Base-by-base conservation (phyloP, 2,888 invertebrate species). In the Blastobasis adustella region DNA sequence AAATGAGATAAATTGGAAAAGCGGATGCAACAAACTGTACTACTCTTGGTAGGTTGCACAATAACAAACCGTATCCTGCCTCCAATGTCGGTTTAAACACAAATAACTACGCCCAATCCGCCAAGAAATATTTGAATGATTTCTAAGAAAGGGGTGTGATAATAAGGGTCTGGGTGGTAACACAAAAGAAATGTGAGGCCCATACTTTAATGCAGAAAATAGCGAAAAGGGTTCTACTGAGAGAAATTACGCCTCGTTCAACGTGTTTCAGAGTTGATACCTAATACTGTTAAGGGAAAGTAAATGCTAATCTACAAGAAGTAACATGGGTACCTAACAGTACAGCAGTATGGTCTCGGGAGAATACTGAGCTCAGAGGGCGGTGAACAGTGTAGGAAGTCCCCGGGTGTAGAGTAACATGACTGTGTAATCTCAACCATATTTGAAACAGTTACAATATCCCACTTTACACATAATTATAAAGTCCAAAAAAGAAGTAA, bases 181-280 rank as follows among this genome's bases (percentile, higher is more conserved):
- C 49, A 51, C 49, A 51, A 51, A 51, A 49, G 47, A 47, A 47
- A 49, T 9, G 42, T 45, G n/a, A 53, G 8, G 44, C 51, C 54
- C 51, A 8, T 49, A 10, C 39, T 37, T 37, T 46, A 49, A 44
- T 10, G 38, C 40, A 50, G 46, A 37, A 49, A 10, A 46, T 51
- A 49, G 54, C 54, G 36, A 47, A 41, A 49, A 36, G 37, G 10
- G 10, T 45, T 9, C 40, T 23, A 9, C 5, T 36, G 5, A 3
- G 6, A 42, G 6, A 39, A 41, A 50, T 41, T 37, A 8, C 7
- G 10, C 10, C 23, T 40, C 36, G 40, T 45, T 40, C 39, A 40
- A 38, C 46, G 41, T 39, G 23, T 23, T 23, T 23, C 23, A 23
- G 23, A 23, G 23, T 23, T 23, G 23, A 23, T 23, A 23, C 23